Base-by-base conservation (phyloP, 2,797 vertebrate genomes). In the Dermochelys coriacea region DNA sequence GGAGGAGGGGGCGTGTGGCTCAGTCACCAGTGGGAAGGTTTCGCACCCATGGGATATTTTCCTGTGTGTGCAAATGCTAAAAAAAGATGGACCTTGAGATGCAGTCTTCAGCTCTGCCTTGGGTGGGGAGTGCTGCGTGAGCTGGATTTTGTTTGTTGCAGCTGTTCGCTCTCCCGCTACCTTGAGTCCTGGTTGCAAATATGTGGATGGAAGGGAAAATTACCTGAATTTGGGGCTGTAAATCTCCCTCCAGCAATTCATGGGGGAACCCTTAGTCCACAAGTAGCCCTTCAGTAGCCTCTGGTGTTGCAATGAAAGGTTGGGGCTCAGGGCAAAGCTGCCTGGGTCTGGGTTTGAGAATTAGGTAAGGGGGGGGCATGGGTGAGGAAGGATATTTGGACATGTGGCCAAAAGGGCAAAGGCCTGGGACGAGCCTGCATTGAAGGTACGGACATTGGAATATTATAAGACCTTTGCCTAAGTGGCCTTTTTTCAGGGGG, bases 141-240 rank as follows among this genome's bases (percentile, higher is more conserved):
- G 45, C 29, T 81, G 55, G 14, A 2, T 41, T 6, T 88, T 59
- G 88, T 82, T 41, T 90, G 21, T 21, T 86, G 74, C 92, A 93
- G 81, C 45, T 95, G 92, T 85, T 94, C 83, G 55, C 18, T 79
- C 93, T 97, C 91, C 77, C 88, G 77, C 79, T 83, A 77, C 85
- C 86, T 96, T 95, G 52, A 31, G 61, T 83, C 5, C 78, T 91
- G 12, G 11, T 23, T n/a, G 50, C 34, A 49, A 77, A 84, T 19
- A 16, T 86, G 59, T 55, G 80, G 31, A 75, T 8, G 1, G 74
- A 74, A 71, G 51, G 50, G 85, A 50, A 84, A 7, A 4, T 71
- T 54, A 54, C 25, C 87, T 47, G 2, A 79, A 52, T 88, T 84
- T 71, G n/a, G n/a, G n/a, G 9, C 34, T 37, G 64, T 37, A 37